Percentiles rank a stretch among this genome's conserved stretches.
phyloP scores from a whole-genome alignment of 2,113 vertebrate genomes.

The Callithrix jacchus region DNA sequence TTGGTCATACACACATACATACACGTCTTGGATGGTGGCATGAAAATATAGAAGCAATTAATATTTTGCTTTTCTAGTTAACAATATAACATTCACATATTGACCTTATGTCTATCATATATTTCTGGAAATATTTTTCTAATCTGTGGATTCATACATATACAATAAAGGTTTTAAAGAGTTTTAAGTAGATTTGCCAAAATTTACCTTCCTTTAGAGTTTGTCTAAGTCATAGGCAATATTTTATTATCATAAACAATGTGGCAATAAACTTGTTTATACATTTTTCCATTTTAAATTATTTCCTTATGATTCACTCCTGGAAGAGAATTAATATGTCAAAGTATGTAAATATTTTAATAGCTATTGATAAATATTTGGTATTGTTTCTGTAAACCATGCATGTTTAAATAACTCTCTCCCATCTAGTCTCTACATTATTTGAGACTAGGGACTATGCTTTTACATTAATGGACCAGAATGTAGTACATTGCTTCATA shows the following conservation, averaged over 20 bases:
- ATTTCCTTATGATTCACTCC: background rate
- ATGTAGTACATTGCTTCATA: background rate
- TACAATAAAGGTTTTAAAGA: background rate
- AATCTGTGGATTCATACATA: background rate
- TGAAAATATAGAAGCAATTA: background rate
- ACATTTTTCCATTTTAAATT: background rate
- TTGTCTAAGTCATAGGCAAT: background rate
- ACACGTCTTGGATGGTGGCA: background rate
- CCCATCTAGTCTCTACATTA: background rate
- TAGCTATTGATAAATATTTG: conserved; percentile 18
- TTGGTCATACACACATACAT: background rate
- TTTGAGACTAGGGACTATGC: background rate
- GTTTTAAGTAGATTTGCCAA: background rate
- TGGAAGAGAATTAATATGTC: background rate
- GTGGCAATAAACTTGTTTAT: background rate
- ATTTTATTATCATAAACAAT: conserved; percentile 38
- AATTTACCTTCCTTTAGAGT: background rate
- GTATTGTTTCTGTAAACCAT: background rate
- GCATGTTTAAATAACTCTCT: background rate
- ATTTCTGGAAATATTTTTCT: conserved; percentile 21
- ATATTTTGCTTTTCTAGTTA: background rate
- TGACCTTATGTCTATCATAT: background rate
- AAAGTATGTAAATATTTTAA: conserved; percentile 44
- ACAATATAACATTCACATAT: background rate
- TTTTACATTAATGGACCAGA: background rate